Evolutionary conservation across 2,113 vertebrate genomes (phyloP), one percentile per base, ranked within the genome.

Genomic region (Callipepla californica): DNA sequence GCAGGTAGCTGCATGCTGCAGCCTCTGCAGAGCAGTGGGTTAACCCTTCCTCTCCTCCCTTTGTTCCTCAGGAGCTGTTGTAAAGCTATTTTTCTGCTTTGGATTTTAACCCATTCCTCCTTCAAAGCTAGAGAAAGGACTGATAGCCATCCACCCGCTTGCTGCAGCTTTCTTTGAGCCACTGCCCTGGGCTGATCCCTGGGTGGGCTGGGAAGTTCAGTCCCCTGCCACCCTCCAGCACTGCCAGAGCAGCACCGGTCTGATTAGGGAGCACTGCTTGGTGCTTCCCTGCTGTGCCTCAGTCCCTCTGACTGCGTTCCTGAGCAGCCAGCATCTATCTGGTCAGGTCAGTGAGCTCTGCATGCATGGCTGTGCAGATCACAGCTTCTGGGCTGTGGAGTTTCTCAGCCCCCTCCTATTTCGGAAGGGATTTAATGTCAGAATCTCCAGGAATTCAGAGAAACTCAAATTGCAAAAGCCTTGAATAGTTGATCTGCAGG

Each of bases 301-400:
- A 6, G 4, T 7, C 25, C 48, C 45, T 38, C 51, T 22, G 34
- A 53, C 53, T 26, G 18, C 34, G 32, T 13, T 36, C 63, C 62
- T 19, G 26, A 89, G 80, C 68, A 63, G 6, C 5, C 32, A 8
- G 53, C 20, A 45, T 45, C 42, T 67, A 7, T n/a, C 20, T 45
- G 20, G 18, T 79, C 61, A n/a, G 26, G 47, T 8, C 53, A 61
- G 45, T 14, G 11, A n/a, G 32, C 61, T 69, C 42, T 7, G 12
- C 20, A 3, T 18, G 45, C 22, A 2, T 1, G 1, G 2, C 32
- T 25, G 4, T 17, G 26, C 55, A 25, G 34, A 44, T 20, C 38
- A 47, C 47, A 15, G 38, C 45, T 77, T n/a, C 59, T 44, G 34
- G 40, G 47, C 42, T 2, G 1, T 6, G 9, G 4, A 25, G 13